Conservation (phyloP, 1,140 invertebrate genomes). For the Drosophila orena region DNA sequence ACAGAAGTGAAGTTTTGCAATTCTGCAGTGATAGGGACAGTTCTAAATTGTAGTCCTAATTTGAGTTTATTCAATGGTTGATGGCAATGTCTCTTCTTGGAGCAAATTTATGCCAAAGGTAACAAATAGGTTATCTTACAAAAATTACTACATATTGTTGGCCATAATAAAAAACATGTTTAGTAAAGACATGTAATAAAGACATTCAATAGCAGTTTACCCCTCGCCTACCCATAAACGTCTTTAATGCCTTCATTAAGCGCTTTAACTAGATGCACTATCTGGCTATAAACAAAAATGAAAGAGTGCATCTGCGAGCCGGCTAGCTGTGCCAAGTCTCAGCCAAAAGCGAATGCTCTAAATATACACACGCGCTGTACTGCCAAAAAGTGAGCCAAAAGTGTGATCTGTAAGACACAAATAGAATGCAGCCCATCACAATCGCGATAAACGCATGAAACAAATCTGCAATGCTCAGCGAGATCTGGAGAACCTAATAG, state of each 20-base stretch:
- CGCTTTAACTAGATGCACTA: not conserved
- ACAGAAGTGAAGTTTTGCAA: not conserved
- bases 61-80: not conserved
- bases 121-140: no score
- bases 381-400: constrained; percentile 50
- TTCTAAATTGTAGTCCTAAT: no score
- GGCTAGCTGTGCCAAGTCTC: constrained; percentile 32
- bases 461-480: not conserved
- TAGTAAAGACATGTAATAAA: not conserved
- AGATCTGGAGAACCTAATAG: constrained; percentile 32
- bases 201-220: not conserved
- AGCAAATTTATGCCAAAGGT: no score
- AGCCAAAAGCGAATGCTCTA: constrained; percentile 54
- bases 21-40: not conserved
- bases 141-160: no score
- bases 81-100: not conserved
- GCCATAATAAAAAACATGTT: no score
- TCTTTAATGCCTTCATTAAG: not conserved
- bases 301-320: constrained; percentile 21
- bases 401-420: constrained; percentile 3
- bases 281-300: constrained; percentile 41
- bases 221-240: no score
- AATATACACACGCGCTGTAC: constrained; percentile 45
- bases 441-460: not conserved
- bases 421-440: constrained; percentile 3